A percentile compares a stretch with the other conserved stretches of the same genome.
Conservation (phyloP, 1,140 invertebrate genomes). For the Lordiphosa stackelbergi region DNA sequence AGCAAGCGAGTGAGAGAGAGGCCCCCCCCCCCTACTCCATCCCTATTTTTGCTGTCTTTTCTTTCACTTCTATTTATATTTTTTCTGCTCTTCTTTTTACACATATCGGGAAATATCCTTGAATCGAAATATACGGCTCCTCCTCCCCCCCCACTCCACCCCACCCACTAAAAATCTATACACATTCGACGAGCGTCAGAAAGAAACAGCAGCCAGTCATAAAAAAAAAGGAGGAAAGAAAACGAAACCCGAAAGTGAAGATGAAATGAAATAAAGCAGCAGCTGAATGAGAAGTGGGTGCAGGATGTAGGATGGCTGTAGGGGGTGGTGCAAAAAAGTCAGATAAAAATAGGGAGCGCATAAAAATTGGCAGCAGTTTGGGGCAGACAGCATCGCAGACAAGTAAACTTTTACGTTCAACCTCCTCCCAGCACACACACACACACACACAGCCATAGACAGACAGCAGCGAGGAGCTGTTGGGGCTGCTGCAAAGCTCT, state of each 20-base stretch:
- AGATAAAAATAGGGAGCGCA: slow-evolving; percentile 63
- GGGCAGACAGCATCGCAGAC: slow-evolving; percentile 71
- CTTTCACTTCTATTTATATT: slow-evolving; percentile 43
- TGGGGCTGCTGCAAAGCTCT: slow-evolving; percentile 23
- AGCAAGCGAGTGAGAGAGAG: slow-evolving; percentile 24
- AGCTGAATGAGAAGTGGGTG: slow-evolving; percentile 17
- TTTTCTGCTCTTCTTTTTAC: slow-evolving; percentile 44
- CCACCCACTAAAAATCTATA: slow-evolving; percentile 58
- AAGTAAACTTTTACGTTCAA: slow-evolving; percentile 41
- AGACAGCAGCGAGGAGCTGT: slow-evolving; percentile 20
- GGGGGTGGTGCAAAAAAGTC: slow-evolving; percentile 15
- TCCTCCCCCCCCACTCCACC: slow-evolving; percentile 13
- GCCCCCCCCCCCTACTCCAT: slow-evolving; percentile 13
- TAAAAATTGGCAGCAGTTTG: slow-evolving; percentile 75
- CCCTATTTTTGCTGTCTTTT: slow-evolving; percentile 55
- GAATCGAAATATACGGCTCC: slow-evolving; percentile 69
- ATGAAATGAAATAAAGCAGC: slow-evolving; percentile 73
- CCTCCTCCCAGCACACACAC: slow-evolving; percentile 10
- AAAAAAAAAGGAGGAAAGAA: slow-evolving; percentile 56
- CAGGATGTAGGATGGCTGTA: neutral
- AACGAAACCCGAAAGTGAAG: slow-evolving; percentile 73
- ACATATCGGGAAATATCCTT: slow-evolving; percentile 75
- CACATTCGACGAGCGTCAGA: slow-evolving; percentile 52
- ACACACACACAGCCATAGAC: slow-evolving; percentile 20
- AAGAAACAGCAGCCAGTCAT: slow-evolving; percentile 49